These are phyloP conservation scores for Melitaea cinxia DNA, from an alignment of 1,140 invertebrate species.

Conservation along the genomic window DNA sequence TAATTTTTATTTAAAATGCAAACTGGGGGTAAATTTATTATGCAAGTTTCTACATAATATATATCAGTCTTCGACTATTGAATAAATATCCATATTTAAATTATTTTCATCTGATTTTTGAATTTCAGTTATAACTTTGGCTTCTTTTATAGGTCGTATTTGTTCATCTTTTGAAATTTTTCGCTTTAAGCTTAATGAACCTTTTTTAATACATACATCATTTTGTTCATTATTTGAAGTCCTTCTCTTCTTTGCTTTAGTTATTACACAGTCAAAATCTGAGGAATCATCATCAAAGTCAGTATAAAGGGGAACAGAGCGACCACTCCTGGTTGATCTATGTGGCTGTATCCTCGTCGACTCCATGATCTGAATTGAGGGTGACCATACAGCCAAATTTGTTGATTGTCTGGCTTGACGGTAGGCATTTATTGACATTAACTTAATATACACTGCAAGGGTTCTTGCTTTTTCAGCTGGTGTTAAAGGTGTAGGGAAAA, in stretches of 20 bases:
- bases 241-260: constrained; percentile 70
- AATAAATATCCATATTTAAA: constrained; percentile 45
- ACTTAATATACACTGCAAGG: constrained; percentile 70
- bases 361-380: constrained; percentile 68
- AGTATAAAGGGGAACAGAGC: constrained; percentile 68
- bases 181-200: constrained; percentile 64
- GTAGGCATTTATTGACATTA: constrained; percentile 72
- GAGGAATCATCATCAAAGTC: constrained; percentile 75
- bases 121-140: constrained; percentile 53
- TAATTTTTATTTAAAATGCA: too few relatives aligned
- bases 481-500: constrained; percentile 64
- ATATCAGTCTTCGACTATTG: constrained; percentile 61
- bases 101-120: constrained; percentile 34
- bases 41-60: too few relatives aligned
- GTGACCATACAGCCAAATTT: constrained; percentile 63
- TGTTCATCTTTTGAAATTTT: constrained; percentile 67
- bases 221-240: constrained; percentile 59
- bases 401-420: constrained; percentile 63
- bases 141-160: constrained; percentile 58
- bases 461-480: constrained; percentile 66
- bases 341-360: constrained; percentile 63
- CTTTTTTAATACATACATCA: constrained; percentile 63
- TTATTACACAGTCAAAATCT: constrained; percentile 69
- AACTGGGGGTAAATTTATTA: too few relatives aligned
- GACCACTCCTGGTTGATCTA: constrained; percentile 71